Evolutionary conservation across 2,113 vertebrate genomes (phyloP).

Genomic region (Cnemophilus loriae): DNA sequence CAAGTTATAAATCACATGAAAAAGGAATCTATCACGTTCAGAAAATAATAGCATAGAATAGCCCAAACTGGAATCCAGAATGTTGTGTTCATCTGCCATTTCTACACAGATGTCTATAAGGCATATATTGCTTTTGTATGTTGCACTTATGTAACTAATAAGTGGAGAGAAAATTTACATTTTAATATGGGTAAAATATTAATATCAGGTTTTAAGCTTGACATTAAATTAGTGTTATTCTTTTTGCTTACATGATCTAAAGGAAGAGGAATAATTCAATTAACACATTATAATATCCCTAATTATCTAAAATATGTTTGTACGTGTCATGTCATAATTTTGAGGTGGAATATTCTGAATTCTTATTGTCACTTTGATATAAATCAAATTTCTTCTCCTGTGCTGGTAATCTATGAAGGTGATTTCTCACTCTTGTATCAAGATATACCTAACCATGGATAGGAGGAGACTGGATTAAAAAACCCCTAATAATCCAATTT

Average conservation of each 20-base stretch:
- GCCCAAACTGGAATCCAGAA: neutral
- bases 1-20: constrained; percentile 58
- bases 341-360: neutral
- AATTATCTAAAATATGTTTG: neutral
- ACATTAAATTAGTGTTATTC: neutral
- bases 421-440: neutral
- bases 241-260: neutral
- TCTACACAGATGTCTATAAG: neutral
- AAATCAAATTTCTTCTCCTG: neutral
- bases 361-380: neutral
- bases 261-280: neutral
- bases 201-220: neutral
- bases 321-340: neutral
- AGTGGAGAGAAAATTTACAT: neutral
- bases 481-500: accelerated
- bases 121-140: neutral
- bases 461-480: neutral
- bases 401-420: neutral
- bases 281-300: neutral
- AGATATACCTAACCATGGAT: accelerated
- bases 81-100: neutral
- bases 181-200: neutral
- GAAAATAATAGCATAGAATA: neutral
- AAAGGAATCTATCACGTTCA: neutral
- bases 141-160: neutral